These are phyloP conservation scores for Ophion obscuratus DNA, from an alignment of 2,888 invertebrate species.

Conservation along the genomic window DNA sequence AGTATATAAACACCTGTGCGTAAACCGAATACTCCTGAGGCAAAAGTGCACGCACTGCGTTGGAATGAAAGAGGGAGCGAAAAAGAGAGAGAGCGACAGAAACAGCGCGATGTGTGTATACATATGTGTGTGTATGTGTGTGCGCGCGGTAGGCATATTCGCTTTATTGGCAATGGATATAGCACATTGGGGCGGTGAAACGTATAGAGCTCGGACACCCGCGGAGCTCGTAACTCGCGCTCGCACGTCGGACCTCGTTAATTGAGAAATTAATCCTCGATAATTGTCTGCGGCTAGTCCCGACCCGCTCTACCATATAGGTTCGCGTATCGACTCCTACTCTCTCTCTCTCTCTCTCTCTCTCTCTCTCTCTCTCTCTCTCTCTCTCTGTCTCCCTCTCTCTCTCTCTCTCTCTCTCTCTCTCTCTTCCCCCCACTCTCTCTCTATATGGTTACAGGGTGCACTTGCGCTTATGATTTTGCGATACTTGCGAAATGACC, in stretches of 20 bases:
- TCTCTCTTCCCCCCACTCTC: neutral
- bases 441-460: too few species aligned
- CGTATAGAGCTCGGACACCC: constrained; percentile 68
- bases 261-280: constrained; percentile 76
- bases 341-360: constrained; percentile 45
- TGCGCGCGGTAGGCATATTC: constrained; percentile 8
- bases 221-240: constrained; percentile 69
- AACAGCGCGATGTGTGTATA: neutral
- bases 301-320: constrained; percentile 45
- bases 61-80: constrained; percentile 8
- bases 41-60: constrained; percentile 19
- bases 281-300: constrained; percentile 69
- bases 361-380: constrained; percentile 13
- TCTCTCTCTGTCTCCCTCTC: neutral
- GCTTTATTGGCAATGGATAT: constrained; percentile 53
- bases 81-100: constrained; percentile 15
- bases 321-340: constrained; percentile 5
- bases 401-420: constrained; percentile 22
- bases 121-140: neutral
- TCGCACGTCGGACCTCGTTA: constrained; percentile 71
- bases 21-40: constrained; percentile 47
- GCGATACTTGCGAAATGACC: too few species aligned
- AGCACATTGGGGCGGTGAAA: constrained; percentile 31
- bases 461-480: too few species aligned
- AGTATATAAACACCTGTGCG: constrained; percentile 56